Evolutionary conservation across 2,888 invertebrate genomes (phyloP), one percentile per base, ranked within the genome.

Genomic region (Idaea biselata): DNA sequence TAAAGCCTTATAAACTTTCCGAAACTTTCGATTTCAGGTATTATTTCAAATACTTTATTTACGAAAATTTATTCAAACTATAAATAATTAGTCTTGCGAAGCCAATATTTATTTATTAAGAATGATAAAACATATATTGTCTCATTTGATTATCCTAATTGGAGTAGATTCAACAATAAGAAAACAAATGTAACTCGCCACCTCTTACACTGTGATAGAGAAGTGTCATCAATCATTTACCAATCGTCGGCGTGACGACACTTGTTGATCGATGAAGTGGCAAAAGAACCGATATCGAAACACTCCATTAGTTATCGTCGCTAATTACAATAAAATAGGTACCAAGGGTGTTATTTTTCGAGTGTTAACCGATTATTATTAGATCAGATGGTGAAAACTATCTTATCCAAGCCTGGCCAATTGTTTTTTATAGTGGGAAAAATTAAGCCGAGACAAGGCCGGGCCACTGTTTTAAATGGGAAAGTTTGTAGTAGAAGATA

Each of bases 261-360:
- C 69, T 68, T 64, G 64, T 75, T 85, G 85, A 86, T 86, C 81
- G 84, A 86, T 84, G 80, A 82, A 77, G 77, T 76, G 76, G 77
- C 81, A 81, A 84, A 82, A 77, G 77, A 71, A 68, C 69, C 68
- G 74, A 78, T 81, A 81, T 73, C 73, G 71, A 79, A 81, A 77
- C 79, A 78, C 72, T 71, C 74, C 76, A 81, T 84, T 83, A 77
- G 78, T 77, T 78, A 70, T 73, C 68, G 67, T 75, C 73, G 71
- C 77, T 82, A 81, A 84, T 84, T 78, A 79, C 72, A 18, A 56
- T 56, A 44, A 44, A 44, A 44, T 5, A 2, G 44, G 44, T 14
- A 14, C 8, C 11, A 14, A 11, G 2, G 14, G 3, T 3, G 6
- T 14, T 44, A 44, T 44, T 44, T 14, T 8, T 8, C 3, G 1